phyloP scores from a whole-genome alignment of 2,888 invertebrate genomes.

The Phalangium opilio region DNA sequence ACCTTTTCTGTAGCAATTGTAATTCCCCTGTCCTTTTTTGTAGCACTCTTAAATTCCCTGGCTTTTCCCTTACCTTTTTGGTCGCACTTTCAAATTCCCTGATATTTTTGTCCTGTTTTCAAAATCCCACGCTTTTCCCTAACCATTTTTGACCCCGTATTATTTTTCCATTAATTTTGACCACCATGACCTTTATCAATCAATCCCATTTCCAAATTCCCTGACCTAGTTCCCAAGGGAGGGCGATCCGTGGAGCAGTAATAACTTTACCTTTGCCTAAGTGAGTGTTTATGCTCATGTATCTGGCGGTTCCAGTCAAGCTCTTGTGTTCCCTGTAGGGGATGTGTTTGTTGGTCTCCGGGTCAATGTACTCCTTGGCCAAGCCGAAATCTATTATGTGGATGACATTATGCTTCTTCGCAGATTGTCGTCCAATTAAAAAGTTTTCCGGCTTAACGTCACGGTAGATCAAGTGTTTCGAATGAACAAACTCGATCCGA shows the following conservation, averaged over 20 bases:
- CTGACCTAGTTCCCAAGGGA: no score
- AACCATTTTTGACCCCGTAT: no score
- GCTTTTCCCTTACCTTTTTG: no score
- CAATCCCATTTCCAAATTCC: no score
- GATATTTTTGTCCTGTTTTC: no score
- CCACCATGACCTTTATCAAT: no score
- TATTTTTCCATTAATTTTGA: no score
- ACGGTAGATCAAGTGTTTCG: conserved; percentile 95
- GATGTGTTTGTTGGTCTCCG: conserved; percentile 99
- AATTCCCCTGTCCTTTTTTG: no score
- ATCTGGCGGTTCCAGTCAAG: conserved; percentile 97
- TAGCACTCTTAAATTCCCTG: no score
- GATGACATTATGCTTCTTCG: conserved; percentile 94
- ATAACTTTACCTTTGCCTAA: conserved; percentile 47
- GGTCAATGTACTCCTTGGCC: conserved; percentile 99
- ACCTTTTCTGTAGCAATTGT: no score
- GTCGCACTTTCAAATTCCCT: no score
- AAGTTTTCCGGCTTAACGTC: conserved; percentile 99
- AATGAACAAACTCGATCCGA: conserved; percentile 99
- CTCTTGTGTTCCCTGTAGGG: conserved; percentile 99
- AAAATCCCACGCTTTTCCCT: no score
- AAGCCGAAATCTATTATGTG: conserved; percentile 99
- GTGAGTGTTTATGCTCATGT: conserved; percentile 99
- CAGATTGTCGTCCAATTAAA: conserved; percentile 92
- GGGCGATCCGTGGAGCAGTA: neutral